Percentiles rank a stretch among this genome's conserved stretches.
These are phyloP conservation scores for Ceratitis capitata DNA, from an alignment of 1,140 invertebrate species.

Conservation along the genomic window DNA sequence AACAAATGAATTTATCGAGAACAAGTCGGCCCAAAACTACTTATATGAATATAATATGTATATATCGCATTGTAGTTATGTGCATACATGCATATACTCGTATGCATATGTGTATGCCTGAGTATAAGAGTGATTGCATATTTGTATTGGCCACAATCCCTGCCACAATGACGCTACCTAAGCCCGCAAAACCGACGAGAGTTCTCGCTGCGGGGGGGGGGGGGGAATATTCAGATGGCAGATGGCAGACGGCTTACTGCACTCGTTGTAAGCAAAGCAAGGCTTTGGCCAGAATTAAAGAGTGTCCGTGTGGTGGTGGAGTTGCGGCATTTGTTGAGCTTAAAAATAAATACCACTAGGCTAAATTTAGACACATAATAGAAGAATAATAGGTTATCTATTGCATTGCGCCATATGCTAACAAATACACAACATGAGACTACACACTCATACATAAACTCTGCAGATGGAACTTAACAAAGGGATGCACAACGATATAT, in stretches of 20 bases:
- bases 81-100: not conserved
- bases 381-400: constrained; percentile 37
- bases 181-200: not conserved
- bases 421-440: not conserved
- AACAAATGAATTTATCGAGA: constrained; percentile 3
- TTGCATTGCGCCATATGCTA: not conserved
- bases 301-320: not conserved
- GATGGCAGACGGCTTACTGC: not conserved
- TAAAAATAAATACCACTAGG: constrained; percentile 4
- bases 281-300: not conserved
- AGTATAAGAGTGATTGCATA: not conserved
- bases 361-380: constrained; percentile 37
- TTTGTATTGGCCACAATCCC: not conserved
- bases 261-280: not conserved
- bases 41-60: too few species aligned
- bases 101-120: not conserved
- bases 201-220: too few species aligned
- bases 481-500: too few species aligned
- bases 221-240: not conserved
- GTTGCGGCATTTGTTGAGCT: not conserved
- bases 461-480: not conserved
- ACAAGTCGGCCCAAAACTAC: not conserved
- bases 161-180: not conserved
- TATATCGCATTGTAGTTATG: not conserved
- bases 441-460: not conserved